These are phyloP conservation scores for Mormyrops attenuatus DNA, from an alignment of 2,797 vertebrate genomes.

Conservation along the genomic window DNA sequence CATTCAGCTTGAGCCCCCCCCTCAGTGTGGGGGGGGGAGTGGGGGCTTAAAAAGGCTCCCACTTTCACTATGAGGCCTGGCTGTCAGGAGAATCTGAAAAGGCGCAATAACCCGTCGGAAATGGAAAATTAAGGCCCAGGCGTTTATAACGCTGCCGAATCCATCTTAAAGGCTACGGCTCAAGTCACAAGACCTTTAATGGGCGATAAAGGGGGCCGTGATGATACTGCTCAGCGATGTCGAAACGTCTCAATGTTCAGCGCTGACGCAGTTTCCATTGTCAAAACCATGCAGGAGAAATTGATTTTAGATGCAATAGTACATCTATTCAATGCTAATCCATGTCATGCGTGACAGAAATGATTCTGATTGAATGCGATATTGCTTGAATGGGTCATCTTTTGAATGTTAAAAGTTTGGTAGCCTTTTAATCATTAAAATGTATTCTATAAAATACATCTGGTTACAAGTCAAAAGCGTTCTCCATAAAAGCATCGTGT, in stretches of 20 bases:
- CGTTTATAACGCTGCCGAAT: not conserved
- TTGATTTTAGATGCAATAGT: not conserved
- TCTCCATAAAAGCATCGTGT: not conserved
- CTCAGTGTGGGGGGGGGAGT: not conserved
- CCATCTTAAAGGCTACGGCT: not conserved
- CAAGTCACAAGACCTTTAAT: not conserved
- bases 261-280: not conserved
- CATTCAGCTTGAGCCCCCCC: not conserved
- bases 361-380: not conserved
- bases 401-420: not conserved
- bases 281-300: not conserved
- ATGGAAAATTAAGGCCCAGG: not conserved
- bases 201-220: not conserved
- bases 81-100: not conserved
- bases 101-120: not conserved
- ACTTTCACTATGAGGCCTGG: not conserved
- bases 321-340: not conserved
- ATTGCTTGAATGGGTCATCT: not conserved
- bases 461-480: not conserved
- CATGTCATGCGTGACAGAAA: not conserved
- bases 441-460: not conserved
- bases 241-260: not conserved
- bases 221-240: not conserved
- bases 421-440: not conserved
- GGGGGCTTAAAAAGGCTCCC: not conserved